A percentile compares a stretch with the other conserved stretches of the same genome.
phyloP scores from a whole-genome alignment of 2,797 vertebrate genomes.

The Enteromius paludinosus region DNA sequence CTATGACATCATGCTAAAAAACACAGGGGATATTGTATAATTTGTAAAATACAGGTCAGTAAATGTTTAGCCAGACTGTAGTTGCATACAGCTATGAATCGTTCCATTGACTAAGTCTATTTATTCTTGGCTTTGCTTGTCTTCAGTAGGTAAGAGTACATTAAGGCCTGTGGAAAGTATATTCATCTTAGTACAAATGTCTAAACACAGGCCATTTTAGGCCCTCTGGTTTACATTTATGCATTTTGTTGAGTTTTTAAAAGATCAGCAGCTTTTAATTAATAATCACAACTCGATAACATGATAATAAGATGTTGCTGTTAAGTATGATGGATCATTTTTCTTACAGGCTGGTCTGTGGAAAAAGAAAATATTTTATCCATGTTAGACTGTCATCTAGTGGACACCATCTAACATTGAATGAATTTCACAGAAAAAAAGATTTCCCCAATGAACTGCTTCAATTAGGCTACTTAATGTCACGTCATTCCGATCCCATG shows the following conservation, averaged over 20 bases:
- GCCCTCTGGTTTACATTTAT: not conserved
- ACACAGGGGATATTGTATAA: slow-evolving; percentile 21
- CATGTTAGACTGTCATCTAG: not conserved
- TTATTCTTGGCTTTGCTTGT: slow-evolving; percentile 13
- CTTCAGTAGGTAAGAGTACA: not conserved
- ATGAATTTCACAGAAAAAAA: not conserved
- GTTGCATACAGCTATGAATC: not conserved
- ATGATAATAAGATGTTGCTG: not conserved
- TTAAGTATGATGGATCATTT: not conserved
- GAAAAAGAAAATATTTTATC: not conserved
- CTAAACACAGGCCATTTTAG: too few relatives aligned
- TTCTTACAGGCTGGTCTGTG: not conserved
- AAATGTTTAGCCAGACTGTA: slow-evolving; percentile 32
- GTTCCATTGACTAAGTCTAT: slow-evolving; percentile 15
- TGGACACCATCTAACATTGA: not conserved
- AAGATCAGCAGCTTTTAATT: not conserved
- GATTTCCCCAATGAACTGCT: not conserved
- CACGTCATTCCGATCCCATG: not conserved
- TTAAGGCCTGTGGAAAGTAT: not conserved
- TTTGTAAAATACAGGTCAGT: not conserved
- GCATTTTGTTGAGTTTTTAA: not conserved
- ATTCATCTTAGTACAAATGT: not conserved
- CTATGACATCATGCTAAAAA: slow-evolving; percentile 1
- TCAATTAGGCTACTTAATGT: not conserved
- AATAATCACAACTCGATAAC: not conserved